These are phyloP conservation scores for Tylochromis polylepis DNA, from an alignment of 2,113 vertebrate species.

Conservation along the genomic window DNA sequence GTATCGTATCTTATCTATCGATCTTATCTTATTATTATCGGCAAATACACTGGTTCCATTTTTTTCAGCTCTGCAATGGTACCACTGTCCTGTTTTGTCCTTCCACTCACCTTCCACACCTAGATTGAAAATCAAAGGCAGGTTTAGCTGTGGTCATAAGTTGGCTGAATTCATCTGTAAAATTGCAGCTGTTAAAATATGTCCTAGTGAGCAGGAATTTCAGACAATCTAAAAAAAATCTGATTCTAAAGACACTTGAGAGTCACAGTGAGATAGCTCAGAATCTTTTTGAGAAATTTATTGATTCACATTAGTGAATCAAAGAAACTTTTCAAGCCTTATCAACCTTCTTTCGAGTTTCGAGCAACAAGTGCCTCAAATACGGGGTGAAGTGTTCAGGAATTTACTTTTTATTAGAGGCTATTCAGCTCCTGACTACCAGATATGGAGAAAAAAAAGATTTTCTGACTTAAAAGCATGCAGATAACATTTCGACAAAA, in stretches of 20 bases:
- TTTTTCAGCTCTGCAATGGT: neutral
- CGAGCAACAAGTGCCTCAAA: neutral
- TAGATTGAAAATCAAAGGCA: neutral
- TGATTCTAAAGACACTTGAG: fast-evolving
- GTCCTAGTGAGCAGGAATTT: neutral
- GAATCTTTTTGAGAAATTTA: neutral
- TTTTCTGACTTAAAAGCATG: neutral
- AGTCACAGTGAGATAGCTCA: neutral
- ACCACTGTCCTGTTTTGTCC: neutral
- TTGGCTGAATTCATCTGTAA: neutral
- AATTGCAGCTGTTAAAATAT: neutral
- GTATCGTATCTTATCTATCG: neutral
- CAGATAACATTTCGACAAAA: neutral
- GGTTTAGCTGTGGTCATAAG: neutral
- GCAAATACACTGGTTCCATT: neutral
- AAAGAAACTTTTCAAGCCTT: neutral
- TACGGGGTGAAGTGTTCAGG: neutral
- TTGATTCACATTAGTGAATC: neutral
- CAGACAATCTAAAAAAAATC: neutral
- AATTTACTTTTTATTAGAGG: neutral
- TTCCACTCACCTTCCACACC: neutral
- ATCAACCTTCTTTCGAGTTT: neutral
- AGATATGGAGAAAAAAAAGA: neutral
- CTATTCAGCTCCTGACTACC: neutral
- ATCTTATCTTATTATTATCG: neutral